phyloP scores from a whole-genome alignment of 2,888 invertebrate genomes.

The Cephus runcator region DNA sequence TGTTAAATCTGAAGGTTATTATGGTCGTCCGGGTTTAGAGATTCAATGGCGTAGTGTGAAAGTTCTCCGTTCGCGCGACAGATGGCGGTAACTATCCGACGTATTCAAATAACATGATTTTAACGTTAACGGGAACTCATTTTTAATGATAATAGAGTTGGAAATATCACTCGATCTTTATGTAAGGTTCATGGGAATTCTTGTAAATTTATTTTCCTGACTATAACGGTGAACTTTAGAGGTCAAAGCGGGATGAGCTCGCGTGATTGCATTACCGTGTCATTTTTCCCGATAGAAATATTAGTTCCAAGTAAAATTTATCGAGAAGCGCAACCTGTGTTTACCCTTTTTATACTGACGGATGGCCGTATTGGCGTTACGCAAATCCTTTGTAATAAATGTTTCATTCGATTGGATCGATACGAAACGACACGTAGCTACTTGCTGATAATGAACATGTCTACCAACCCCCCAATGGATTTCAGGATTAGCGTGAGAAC shows the following conservation, averaged over 20 bases:
- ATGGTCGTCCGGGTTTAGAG: background rate
- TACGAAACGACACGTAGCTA: background rate
- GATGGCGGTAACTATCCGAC: background rate
- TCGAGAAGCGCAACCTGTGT: background rate
- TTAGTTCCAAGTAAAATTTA: background rate
- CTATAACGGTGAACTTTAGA: background rate
- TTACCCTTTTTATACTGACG: background rate
- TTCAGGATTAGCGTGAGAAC: constrained; percentile 7
- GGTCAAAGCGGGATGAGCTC: background rate
- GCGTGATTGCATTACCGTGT: background rate
- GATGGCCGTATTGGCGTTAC: background rate
- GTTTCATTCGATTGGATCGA: background rate
- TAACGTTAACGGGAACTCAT: background rate
- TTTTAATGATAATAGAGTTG: background rate
- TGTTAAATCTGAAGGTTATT: background rate
- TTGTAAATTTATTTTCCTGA: background rate
- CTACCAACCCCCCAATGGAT: background rate
- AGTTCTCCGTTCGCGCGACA: background rate
- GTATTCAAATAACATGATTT: background rate
- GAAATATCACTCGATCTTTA: background rate
- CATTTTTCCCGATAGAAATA: background rate
- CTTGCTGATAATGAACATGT: background rate
- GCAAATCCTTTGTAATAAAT: background rate
- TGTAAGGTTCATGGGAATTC: background rate
- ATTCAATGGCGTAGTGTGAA: background rate